Evolutionary conservation across 2,113 vertebrate genomes (phyloP), one percentile per base, ranked within the genome.

Genomic region (Hippoglossus stenolepis): DNA sequence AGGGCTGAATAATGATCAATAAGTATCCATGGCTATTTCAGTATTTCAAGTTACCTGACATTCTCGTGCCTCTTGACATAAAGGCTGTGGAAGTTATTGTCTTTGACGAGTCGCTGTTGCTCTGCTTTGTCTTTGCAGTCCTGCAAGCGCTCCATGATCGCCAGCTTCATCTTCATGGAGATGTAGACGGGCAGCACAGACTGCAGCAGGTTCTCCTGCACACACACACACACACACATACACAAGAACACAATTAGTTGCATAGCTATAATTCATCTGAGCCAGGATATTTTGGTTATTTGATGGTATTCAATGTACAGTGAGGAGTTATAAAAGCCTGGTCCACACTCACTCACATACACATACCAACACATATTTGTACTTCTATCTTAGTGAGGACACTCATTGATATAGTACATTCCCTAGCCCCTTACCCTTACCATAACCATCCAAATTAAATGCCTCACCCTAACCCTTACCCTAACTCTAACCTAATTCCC

Each of bases 101-200:
- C 98, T 0, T 96, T 96, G 78, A 95, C 91, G 57, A 96, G 93
- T 23, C 94, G 95, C 57, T 95, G 95, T 53, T 92, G 95, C 57
- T 93, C 94, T 61, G 94, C 94, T 77, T 94, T 97, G 85, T 98
- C 97, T 45, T 96, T 96, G 0, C 94, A 96, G 83, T 98, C 97
- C 85, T 97, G 97, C 35, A 99, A 91, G 64, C 97, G 93, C 70
- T 99, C 97, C 65, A 99, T 98, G 91, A 99, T 99, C 62, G 97
- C 94, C 80, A 99, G 85, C 89, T 99, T 99, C 98, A 99, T 99
- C 93, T 97, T 98, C 98, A 99, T 99, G 78, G 98, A 99, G 75
- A 99, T 99, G 85, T 99, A 97, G 47, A 97, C 98, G 0, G 98
- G 98, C 54, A 99, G 91, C 77, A 99, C 97, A 0, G 98, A 99